Evolutionary conservation across 2,113 vertebrate genomes (phyloP), one percentile per base, ranked within the genome.

Genomic region (Neopipo cinnamomea): DNA sequence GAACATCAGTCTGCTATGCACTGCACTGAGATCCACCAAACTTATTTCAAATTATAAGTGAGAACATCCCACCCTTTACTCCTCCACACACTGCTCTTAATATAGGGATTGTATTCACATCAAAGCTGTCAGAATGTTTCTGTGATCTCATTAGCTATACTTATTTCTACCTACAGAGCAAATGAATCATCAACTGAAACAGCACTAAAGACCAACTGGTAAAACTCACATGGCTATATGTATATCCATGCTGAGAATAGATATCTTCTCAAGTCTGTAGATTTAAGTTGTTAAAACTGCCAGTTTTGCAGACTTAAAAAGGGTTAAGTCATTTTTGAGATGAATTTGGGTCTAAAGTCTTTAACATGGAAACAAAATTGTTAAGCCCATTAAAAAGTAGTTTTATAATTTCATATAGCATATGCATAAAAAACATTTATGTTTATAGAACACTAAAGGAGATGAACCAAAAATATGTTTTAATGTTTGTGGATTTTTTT

Each of bases 111-210:
- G 86, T 94, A 86, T 92, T 96, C 92, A 92, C 93, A 96, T 97
- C 95, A 97, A 95, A 97, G 73, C 88, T 96, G 95, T 97, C 95
- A 97, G 95, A 93, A 93, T 91, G 76, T 91, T 95, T 95, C 93
- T 96, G 83, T 96, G 96, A 96, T 95, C 93, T 96, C 96, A 96
- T 93, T 96, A 96, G 61, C 88, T 92, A 95, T 94, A 95, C 93
- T 96, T 96, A 92, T 93, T 96, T 88, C 96, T 97, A 94, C 96
- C 92, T 97, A 93, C 96, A 93, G 92, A 86, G 91, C 91, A 94
- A 93, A 90, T 96, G 95, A 97, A 88, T 97, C 96, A 96, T 96
- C 96, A 91, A 61, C 82, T 21, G 23, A 94, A 96, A 87, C 93
- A 84, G 88, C 80, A 65, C 79, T 78, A 10, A 84, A 88, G 85